These are phyloP conservation scores for Troilus luridus DNA, from an alignment of 2,888 invertebrate species.

Conservation along the genomic window DNA sequence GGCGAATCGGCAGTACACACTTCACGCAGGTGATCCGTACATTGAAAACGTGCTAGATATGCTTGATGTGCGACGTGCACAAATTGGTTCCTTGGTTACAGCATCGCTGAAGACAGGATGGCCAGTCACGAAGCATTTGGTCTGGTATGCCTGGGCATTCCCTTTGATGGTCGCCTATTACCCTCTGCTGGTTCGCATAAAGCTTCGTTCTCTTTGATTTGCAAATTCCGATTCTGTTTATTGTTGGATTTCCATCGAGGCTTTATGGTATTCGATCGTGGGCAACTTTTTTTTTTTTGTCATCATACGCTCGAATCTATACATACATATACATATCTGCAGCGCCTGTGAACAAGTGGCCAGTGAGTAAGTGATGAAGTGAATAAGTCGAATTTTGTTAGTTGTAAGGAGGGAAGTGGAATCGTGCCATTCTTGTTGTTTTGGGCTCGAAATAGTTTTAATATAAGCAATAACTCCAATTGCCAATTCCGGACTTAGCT, in stretches of 20 bases:
- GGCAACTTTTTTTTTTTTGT: background rate
- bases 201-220: background rate
- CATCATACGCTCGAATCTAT: background rate
- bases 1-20: background rate
- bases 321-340: too few relatives aligned
- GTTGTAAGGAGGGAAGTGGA: too few relatives aligned
- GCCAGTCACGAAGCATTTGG: constrained; percentile 25
- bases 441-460: too few relatives aligned
- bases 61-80: background rate
- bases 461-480: too few relatives aligned
- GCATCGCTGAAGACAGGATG: background rate
- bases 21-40: background rate
- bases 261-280: background rate
- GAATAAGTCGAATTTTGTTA: too few relatives aligned
- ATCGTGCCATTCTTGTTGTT: too few relatives aligned
- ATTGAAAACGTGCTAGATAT: background rate
- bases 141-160: background rate
- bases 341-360: too few relatives aligned
- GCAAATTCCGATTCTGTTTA: background rate
- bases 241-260: background rate
- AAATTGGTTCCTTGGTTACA: background rate
- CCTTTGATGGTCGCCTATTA: background rate
- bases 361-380: too few relatives aligned
- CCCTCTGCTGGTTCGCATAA: background rate
- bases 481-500: too few relatives aligned